Base-by-base conservation (phyloP, 2,797 vertebrate species). In the Lagodon rhomboides region DNA sequence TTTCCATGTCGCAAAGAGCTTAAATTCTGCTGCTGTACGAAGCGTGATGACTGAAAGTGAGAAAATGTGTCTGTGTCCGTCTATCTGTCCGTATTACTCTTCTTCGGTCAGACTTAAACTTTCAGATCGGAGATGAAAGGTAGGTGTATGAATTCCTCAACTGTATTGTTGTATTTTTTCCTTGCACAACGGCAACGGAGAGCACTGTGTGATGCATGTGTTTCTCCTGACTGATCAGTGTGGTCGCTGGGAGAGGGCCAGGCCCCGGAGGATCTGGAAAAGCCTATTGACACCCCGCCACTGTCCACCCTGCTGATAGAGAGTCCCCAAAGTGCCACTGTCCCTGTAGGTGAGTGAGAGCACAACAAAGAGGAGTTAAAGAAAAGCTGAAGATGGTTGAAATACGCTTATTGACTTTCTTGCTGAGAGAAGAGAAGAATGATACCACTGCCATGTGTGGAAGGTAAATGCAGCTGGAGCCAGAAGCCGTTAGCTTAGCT, bases 181-280 rank as follows among this genome's bases (percentile, higher is more conserved):
- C 72, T 51, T 70, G 54, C 41, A 77, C 69, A 71, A 11, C 13
- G 44, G 13, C 3, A 63, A 0, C 20, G 10, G 43, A 61, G 55
- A 78, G 66, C 59, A 73, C 27, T 78, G 75, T 77, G 25, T 91
- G 53, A 88, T 51, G 53, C 54, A 15, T 83, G 27, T 87, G 67
- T 90, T 69, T 90, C 53, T 91, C 72, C 80, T 91, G 25, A 87
- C 69, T 85, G 66, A 91, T 69, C 89, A 99, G 98, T 98, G 74
- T 98, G 96, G 97, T 98, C 97, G 85, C 78, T 97, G 67, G 97
- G 97, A 63, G 98, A 99, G 6, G 95, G 96, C 62, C 96, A 96
- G 46, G 18, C 77, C 22, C 94, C 94, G 13, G 98, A 99, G 53
- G 97, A 98, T 0, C 83, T 96, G 74, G 97, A 97, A 6, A 99